These are phyloP conservation scores for Petrocephalus sullivani DNA, from an alignment of 2,797 vertebrate genomes.

Conservation along the genomic window DNA sequence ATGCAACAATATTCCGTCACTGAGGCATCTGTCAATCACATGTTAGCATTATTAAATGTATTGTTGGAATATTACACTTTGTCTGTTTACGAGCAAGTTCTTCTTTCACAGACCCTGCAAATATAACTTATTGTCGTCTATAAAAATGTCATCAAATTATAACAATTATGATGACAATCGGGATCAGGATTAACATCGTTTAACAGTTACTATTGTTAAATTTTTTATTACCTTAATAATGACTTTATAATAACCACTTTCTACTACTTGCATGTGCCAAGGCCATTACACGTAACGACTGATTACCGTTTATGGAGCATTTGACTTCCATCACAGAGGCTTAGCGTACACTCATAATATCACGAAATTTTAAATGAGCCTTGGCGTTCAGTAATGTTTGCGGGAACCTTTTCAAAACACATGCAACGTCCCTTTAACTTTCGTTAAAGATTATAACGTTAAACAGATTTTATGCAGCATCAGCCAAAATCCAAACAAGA, in stretches of 20 bases:
- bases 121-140: background rate
- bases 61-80: background rate
- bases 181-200: background rate
- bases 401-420: background rate
- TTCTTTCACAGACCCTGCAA: background rate
- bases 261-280: background rate
- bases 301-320: conserved; percentile 5
- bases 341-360: background rate
- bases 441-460: background rate
- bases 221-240: background rate
- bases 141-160: conserved; percentile 14
- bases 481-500: conserved; percentile 50
- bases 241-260: background rate
- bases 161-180: background rate
- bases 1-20: background rate
- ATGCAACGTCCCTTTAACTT: background rate
- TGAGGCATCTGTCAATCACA: background rate
- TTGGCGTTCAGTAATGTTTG: background rate
- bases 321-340: background rate
- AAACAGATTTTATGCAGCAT: background rate
- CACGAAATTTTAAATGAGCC: background rate
- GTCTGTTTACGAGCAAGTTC: background rate
- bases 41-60: background rate
- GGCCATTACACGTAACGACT: conserved; percentile 1
- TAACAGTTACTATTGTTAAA: conserved; percentile 1